A percentile compares a stretch with the other conserved stretches of the same genome.
Conservation (phyloP, 2,113 vertebrate species). For the Amblyornis subalaris region DNA sequence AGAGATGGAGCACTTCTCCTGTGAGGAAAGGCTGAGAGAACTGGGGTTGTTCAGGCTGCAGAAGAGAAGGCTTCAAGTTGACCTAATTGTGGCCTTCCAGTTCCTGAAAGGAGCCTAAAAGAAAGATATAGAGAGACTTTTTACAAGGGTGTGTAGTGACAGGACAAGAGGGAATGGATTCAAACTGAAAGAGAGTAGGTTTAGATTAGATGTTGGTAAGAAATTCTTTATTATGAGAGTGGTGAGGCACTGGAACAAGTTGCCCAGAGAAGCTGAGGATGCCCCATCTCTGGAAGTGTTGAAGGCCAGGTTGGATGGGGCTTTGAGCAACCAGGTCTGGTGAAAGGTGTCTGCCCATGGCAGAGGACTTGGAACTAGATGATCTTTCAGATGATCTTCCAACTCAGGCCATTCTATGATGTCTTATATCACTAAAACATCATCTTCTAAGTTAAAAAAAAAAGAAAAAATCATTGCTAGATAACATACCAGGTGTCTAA, state of each 20-base stretch:
- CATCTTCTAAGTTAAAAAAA: not conserved
- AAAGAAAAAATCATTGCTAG: not conserved
- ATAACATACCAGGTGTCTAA: not conserved
- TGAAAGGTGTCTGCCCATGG: not conserved
- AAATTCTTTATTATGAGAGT: not conserved
- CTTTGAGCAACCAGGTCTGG: not conserved
- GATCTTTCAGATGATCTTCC: not conserved
- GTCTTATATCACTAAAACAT: not conserved
- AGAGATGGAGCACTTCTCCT: not conserved
- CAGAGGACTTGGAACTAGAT: not conserved
- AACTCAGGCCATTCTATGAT: not conserved
- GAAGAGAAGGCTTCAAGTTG: not conserved
- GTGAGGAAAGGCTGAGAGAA: not conserved
- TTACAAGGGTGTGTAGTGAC: not conserved
- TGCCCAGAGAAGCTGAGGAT: not conserved
- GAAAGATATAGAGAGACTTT: not conserved
- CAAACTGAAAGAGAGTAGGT: not conserved
- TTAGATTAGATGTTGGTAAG: not conserved
- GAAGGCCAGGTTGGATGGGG: not conserved
- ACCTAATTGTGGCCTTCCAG: not conserved
- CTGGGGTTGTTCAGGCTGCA: not conserved
- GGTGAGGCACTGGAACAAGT: fast-evolving
- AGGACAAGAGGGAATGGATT: not conserved
- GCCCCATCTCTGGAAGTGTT: not conserved
- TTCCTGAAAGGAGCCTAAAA: not conserved